A percentile compares a stretch with the other conserved stretches of the same genome.
Evolutionary conservation across 1,140 invertebrate genomes (phyloP).

Genomic region (Carcinoscorpius rotundicauda): DNA sequence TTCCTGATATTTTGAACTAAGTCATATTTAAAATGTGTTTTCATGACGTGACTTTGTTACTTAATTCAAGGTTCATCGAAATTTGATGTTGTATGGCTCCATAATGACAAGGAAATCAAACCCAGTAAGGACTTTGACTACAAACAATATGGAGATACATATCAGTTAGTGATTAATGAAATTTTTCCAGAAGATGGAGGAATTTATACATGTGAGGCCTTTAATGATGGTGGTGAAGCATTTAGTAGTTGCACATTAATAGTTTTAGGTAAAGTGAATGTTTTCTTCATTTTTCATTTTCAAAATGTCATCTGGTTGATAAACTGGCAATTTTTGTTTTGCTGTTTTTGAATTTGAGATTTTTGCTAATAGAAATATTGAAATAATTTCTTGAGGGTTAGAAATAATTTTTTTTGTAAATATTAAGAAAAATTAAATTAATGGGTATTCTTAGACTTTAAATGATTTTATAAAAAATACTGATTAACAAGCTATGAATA

Average conservation of each 20-base stretch:
- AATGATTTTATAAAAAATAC: not conserved
- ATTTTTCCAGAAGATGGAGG: constrained; percentile 90
- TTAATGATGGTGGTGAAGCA: constrained; percentile 86
- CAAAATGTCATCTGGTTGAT: not conserved
- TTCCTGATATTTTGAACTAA: not conserved
- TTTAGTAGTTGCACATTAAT: constrained; percentile 79
- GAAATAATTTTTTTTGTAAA: constrained; percentile 1
- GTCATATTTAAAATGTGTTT: not conserved
- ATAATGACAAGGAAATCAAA: constrained; percentile 94
- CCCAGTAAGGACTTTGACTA: constrained; percentile 93
- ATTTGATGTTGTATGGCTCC: constrained; percentile 53
- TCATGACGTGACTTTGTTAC: constrained; percentile 39
- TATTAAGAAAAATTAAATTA: not conserved
- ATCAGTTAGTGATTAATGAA: constrained; percentile 75
- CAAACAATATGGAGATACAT: constrained; percentile 74
- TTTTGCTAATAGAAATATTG: not conserved
- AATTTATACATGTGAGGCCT: constrained; percentile 90
- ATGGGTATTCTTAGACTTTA: not conserved
- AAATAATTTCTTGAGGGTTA: not conserved
- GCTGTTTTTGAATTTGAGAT: not conserved
- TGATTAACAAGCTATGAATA: too few relatives aligned
- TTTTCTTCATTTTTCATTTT: not conserved
- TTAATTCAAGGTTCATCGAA: constrained; percentile 15
- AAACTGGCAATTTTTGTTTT: not conserved
- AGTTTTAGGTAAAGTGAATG: constrained; percentile 45